Evolutionary conservation across 2,888 invertebrate genomes (phyloP).

Genomic region (Heliconius hortense): DNA sequence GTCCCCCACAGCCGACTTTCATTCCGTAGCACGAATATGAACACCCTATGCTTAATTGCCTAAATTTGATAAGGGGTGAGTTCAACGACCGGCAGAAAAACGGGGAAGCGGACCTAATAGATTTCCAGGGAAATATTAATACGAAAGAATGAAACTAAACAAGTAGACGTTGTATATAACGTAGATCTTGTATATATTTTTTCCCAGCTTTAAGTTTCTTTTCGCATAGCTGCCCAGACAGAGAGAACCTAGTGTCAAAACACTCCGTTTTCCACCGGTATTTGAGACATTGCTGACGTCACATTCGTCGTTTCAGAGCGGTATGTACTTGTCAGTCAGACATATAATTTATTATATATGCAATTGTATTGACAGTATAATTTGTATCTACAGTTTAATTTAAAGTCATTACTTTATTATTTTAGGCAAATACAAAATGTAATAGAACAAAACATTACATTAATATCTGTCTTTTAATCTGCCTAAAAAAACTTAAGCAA

Average conservation of each 20-base stretch:
- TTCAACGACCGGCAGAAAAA: slow-evolving; percentile 64
- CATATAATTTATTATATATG: too few relatives aligned
- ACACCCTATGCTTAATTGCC: slow-evolving; percentile 77
- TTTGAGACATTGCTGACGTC: too few relatives aligned
- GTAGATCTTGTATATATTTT: neutral
- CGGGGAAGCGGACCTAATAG: slow-evolving; percentile 51
- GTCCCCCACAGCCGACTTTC: slow-evolving; percentile 65
- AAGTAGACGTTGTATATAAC: neutral
- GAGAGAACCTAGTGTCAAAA: neutral
- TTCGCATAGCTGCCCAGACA: neutral
- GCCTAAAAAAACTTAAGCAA: too few relatives aligned
- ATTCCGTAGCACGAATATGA: slow-evolving; percentile 66
- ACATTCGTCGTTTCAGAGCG: too few relatives aligned
- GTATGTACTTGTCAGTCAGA: too few relatives aligned
- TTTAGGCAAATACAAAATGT: too few relatives aligned
- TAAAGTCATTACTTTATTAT: too few relatives aligned
- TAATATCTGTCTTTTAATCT: too few relatives aligned
- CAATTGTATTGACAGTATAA: too few relatives aligned
- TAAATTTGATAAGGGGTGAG: slow-evolving; percentile 66
- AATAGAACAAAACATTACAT: too few relatives aligned
- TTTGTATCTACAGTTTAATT: too few relatives aligned
- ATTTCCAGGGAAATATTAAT: slow-evolving; percentile 33
- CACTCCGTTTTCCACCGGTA: neutral
- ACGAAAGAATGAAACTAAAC: neutral
- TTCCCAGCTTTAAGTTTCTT: neutral